Base-by-base conservation (phyloP, 2,797 vertebrate species). In the Scarus forsteni region DNA sequence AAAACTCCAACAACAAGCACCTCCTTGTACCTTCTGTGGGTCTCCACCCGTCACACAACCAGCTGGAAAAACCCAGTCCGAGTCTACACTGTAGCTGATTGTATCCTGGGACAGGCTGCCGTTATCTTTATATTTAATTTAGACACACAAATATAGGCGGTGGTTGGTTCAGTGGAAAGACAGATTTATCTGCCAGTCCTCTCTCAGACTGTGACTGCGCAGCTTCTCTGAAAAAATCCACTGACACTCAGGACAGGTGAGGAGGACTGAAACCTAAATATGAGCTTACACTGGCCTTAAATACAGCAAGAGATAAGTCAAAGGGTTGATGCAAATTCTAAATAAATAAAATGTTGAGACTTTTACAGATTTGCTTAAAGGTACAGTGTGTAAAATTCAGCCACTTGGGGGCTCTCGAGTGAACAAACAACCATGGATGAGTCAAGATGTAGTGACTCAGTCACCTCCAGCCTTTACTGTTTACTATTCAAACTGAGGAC, bases 21-120 rank as follows among this genome's bases (percentile, higher is more conserved):
- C 66, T 87, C 85, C 90, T 94, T 94, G 93, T 94, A 83, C 79
- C 78, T 75, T 54, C 63, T 69, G 74, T 60, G 81, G 74, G 73
- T 69, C 71, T 76, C 75, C 76, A 82, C 79, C 77, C 68, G 72
- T 48, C 63, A 60, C 73, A 69, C 59, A 39, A 14, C 13, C 16
- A 16, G 58, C 67, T 85, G 84, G 85, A 91, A 89, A 89, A 83
- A 81, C 7, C 79, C 79, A 67, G 73, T 57, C 73, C 48, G 74
- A 48, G 55, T 56, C 38, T 66, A 63, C 53, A 85, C 86, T 92
- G 90, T 85, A 72, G 34, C 60, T 27, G 82, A 73, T 75, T 89
- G 88, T 93, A 38, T 27, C 8, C 10, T n/a, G 7, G 77, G 52
- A 87, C 83, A 89, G 78, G 79, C 59, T 14, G 1, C 9, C 75